These are phyloP conservation scores for Ginglymostoma cirratum DNA, from an alignment of 2,113 vertebrate genomes.

Conservation along the genomic window DNA sequence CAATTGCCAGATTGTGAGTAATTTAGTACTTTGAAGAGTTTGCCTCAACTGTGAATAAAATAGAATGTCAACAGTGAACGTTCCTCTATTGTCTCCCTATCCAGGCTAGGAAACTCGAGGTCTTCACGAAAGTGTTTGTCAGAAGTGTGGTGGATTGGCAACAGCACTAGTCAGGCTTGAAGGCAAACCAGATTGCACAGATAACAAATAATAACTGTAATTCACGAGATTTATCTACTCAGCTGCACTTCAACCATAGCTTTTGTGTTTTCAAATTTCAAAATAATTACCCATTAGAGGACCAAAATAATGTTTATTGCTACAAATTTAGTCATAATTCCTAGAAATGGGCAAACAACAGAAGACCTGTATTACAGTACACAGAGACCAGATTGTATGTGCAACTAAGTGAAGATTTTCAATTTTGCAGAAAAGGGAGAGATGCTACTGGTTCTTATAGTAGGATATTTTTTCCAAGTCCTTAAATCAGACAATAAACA, in stretches of 20 bases:
- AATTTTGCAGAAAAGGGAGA: neutral
- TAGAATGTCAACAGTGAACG: neutral
- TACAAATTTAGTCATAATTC: neutral
- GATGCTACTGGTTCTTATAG: neutral
- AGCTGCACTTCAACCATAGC: neutral
- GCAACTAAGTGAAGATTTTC: too few relatives aligned
- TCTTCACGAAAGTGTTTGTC: neutral
- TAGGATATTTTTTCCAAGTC: neutral
- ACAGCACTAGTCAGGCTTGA: neutral
- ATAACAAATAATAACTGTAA: neutral
- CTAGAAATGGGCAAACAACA: neutral
- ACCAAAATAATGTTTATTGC: neutral
- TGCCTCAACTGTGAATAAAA: neutral
- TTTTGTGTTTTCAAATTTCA: neutral
- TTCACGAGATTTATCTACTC: neutral
- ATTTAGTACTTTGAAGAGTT: constrained; percentile 2
- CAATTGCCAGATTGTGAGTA: neutral
- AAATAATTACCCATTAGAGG: neutral
- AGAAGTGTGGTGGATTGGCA: neutral
- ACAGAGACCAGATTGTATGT: neutral
- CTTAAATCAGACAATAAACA: neutral
- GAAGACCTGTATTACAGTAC: neutral
- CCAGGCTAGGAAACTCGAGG: neutral
- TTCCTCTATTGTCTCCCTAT: neutral
- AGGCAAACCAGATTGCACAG: neutral